These are phyloP conservation scores for Pegoplata infirma DNA, from an alignment of 2,888 invertebrate species.

Conservation along the genomic window DNA sequence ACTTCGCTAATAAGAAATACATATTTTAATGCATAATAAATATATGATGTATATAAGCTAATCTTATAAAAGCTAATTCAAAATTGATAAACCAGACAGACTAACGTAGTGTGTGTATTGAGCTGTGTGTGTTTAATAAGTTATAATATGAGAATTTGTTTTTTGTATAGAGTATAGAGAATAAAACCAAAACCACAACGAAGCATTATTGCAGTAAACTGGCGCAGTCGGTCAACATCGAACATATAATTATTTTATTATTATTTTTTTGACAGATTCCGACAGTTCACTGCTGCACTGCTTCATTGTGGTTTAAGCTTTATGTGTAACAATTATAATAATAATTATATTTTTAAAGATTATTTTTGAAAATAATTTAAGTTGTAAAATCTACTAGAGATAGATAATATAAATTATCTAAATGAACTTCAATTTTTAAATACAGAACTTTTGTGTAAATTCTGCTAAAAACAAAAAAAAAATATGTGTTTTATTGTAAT, in stretches of 20 bases:
- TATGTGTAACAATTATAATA: neutral
- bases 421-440: neutral
- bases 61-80: slow-evolving; percentile 27
- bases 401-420: neutral
- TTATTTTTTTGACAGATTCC: too few relatives aligned
- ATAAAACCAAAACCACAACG: too few relatives aligned
- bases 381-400: neutral
- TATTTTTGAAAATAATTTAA: neutral
- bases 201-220: too few relatives aligned
- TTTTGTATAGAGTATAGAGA: too few relatives aligned
- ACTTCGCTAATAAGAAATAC: slow-evolving; percentile 52
- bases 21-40: slow-evolving; percentile 28
- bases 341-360: neutral
- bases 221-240: too few relatives aligned
- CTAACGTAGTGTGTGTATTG: slow-evolving; percentile 2
- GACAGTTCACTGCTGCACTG: too few relatives aligned
- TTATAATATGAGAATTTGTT: neutral
- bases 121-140: neutral
- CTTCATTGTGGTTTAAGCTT: neutral
- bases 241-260: too few relatives aligned
- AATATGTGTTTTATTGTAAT: too few relatives aligned
- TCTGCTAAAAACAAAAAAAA: neutral
- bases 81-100: slow-evolving; percentile 1
- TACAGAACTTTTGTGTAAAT: neutral
- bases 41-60: slow-evolving; percentile 42